A percentile compares a stretch with the other conserved stretches of the same genome.
Conservation (phyloP, 2,888 invertebrate genomes). For the Adela reaumurella region DNA sequence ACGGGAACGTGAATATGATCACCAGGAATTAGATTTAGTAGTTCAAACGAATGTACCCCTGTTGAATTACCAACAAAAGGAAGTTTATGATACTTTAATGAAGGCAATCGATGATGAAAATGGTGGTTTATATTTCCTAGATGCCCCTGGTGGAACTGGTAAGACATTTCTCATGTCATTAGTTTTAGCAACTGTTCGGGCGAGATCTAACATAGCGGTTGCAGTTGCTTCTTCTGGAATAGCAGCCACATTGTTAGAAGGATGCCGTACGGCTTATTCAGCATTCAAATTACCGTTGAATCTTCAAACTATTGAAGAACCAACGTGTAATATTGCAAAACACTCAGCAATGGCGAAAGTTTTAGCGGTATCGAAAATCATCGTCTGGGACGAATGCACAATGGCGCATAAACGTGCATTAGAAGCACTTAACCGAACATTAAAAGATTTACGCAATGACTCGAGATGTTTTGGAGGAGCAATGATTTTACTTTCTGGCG, state of each 20-base stretch:
- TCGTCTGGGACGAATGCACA: conserved; percentile 4
- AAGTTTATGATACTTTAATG: conserved; percentile 13
- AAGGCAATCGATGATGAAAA: conserved; percentile 9
- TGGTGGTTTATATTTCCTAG: conserved; percentile 11
- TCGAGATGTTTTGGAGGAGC: conserved; percentile 3
- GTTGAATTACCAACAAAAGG: conserved; percentile 7
- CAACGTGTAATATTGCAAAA: too few species aligned
- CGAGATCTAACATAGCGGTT: conserved; percentile 11
- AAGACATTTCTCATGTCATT: conserved; percentile 5
- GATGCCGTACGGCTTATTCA: conserved; percentile 3
- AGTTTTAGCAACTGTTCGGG: conserved; percentile 12
- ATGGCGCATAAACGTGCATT: conserved; percentile 2
- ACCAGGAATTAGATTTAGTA: neutral
- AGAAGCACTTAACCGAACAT: conserved; percentile 4
- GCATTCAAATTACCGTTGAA: conserved; percentile 3
- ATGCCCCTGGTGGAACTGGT: conserved; percentile 4
- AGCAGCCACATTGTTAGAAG: conserved; percentile 2
- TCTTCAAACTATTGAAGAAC: neutral
- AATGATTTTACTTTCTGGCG: conserved; percentile 12
- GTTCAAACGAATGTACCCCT: conserved; percentile 1
- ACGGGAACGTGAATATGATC: conserved; percentile 6
- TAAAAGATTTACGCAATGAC: conserved; percentile 3
- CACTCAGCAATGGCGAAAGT: conserved; percentile 2
- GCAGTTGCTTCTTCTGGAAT: conserved; percentile 12
- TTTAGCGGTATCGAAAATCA: neutral